Evolutionary conservation across 2,113 vertebrate species (phyloP), one percentile per base, ranked within the genome.

Genomic region (Chaenogobius annularis): DNA sequence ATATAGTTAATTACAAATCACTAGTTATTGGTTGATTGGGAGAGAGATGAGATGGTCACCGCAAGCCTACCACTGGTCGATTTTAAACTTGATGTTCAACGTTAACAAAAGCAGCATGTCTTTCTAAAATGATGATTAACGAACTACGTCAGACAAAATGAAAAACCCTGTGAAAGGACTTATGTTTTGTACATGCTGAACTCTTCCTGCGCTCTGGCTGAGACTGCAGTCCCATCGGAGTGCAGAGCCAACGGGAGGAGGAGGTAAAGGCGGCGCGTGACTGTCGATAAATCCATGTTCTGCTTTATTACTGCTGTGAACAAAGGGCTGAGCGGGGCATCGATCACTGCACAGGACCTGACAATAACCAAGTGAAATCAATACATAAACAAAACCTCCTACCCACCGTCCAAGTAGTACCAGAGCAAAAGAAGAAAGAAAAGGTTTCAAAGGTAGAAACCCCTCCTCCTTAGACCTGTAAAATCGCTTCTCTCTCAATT

Each of bases 241-340:
- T 40, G 7, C 10, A 75, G 75, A 65, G 64, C 80, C 80, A 85
- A 81, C 70, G 83, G 64, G 70, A 81, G 87, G 74, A 73, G 72
- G 82, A 84, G 81, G 83, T 69, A 71, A 90, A 91, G 88, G 86
- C 90, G 91, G 88, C 89, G 79, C 86, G 87, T 70, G 65, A 58
- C 83, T 85, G 79, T 85, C 90, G 70, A 93, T 93, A 92, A 92
- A 93, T 94, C 93, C 91, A 93, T 94, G 83, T 12, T 13, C 68
- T 87, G 85, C 88, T 93, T 92, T 94, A 94, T 94, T 93, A 93
- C 90, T 89, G 89, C 82, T 75, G 85, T 88, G 89, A 92, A 92
- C 87, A 92, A 92, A 94, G 88, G 88, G 83, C 88, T 89, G 83
- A 82, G 85, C 89, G 86, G 75, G 7, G 65, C 86, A 91, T 93